Conservation (phyloP, 1,140 invertebrate genomes). For the Lepidurus apus region DNA sequence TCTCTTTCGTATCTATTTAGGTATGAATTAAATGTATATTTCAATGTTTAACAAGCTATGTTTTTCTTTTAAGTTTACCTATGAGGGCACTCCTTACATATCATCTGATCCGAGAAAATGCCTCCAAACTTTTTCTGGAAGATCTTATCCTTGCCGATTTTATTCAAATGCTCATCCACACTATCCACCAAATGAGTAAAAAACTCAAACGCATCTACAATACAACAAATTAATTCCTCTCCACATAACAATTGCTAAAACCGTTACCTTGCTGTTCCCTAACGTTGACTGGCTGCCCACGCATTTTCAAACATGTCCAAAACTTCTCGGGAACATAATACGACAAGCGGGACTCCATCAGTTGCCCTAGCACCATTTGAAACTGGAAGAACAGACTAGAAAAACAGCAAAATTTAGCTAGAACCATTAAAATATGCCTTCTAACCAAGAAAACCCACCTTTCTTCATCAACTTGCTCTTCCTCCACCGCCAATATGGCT, state of each 20-base stretch:
- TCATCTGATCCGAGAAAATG: constrained; percentile 56
- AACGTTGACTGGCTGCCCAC: constrained; percentile 55
- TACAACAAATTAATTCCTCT: constrained; percentile 21
- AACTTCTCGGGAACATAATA: constrained; percentile 56
- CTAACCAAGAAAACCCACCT: constrained; percentile 39
- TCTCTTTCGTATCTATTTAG: constrained; percentile 51
- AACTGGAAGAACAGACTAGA: constrained; percentile 49
- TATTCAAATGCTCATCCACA: constrained; percentile 52
- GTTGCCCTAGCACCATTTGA: constrained; percentile 55
- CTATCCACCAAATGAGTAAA: constrained; percentile 53
- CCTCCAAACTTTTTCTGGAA: constrained; percentile 51
- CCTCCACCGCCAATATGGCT: constrained; percentile 48
- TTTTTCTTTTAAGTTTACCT: constrained; percentile 37
- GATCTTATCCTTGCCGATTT: constrained; percentile 40
- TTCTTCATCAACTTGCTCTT: constrained; percentile 45
- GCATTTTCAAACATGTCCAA: constrained; percentile 55
- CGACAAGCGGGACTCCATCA: constrained; percentile 53
- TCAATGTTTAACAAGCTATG: not conserved
- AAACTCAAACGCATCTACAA: constrained; percentile 55
- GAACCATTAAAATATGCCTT: constrained; percentile 23
- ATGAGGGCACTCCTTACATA: constrained; percentile 59
- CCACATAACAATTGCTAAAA: not conserved
- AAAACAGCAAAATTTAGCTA: constrained; percentile 31
- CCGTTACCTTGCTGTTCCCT: constrained; percentile 52
- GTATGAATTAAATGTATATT: not conserved